Evolutionary conservation across 2,797 vertebrate species (phyloP).

Genomic region (Allobates femoralis): DNA sequence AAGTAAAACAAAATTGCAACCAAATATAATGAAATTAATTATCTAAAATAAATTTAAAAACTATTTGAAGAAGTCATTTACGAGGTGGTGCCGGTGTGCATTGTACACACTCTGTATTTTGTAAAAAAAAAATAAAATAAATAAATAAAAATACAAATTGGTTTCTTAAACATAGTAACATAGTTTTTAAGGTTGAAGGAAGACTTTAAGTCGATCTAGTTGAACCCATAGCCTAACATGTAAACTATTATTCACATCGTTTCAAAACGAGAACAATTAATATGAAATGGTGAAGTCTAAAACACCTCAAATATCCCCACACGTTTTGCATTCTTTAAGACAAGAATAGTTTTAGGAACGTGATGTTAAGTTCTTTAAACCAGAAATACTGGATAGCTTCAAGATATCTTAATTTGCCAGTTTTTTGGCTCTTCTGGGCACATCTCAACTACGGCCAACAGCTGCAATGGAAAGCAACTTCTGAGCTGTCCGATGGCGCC

Average conservation of each 20-base stretch:
- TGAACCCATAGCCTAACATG: too few relatives aligned
- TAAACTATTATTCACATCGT: neutral
- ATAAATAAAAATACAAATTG: neutral
- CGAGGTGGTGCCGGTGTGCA: neutral
- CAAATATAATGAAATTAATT: too few relatives aligned
- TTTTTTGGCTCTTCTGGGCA: slow-evolving; percentile 35
- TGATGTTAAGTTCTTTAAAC: slow-evolving; percentile 13
- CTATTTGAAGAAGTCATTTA: neutral
- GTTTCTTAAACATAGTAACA: too few relatives aligned
- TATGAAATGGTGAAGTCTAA: neutral
- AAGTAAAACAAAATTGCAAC: too few relatives aligned
- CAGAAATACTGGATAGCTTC: slow-evolving; percentile 33
- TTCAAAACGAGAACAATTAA: neutral
- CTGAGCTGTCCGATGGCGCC: slow-evolving; percentile 28
- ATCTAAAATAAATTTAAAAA: too few relatives aligned
- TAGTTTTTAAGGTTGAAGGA: too few relatives aligned
- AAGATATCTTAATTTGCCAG: slow-evolving; percentile 24
- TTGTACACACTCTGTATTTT: neutral
- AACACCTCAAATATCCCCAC: neutral
- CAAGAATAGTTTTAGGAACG: neutral
- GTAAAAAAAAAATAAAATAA: neutral
- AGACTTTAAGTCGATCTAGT: too few relatives aligned
- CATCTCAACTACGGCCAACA: slow-evolving; percentile 29
- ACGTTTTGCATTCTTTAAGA: neutral
- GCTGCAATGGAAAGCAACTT: slow-evolving; percentile 36